Conservation (phyloP, 2,797 vertebrate genomes). For the Oryzias dopingdopingensis region DNA sequence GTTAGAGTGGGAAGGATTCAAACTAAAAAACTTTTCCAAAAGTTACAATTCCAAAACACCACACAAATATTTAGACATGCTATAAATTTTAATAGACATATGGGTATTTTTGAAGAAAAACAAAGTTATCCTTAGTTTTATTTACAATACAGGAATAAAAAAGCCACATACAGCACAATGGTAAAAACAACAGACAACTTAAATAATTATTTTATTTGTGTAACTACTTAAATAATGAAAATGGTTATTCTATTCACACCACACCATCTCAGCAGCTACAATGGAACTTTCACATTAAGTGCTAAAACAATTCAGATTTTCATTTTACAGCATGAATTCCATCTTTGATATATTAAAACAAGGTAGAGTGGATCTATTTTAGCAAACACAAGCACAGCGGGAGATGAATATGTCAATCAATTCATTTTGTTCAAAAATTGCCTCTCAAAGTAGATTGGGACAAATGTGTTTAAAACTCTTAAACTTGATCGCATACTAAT, state of each 20-base stretch:
- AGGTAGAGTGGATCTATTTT: constrained; percentile 67
- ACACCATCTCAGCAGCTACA: constrained; percentile 82
- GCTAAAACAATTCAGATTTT: constrained; percentile 78
- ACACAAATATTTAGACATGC: constrained; percentile 75
- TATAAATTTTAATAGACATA: constrained; percentile 87
- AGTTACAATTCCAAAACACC: constrained; percentile 15
- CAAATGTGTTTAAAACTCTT: constrained; percentile 23
- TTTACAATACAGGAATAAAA: constrained; percentile 83
- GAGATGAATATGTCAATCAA: constrained; percentile 40
- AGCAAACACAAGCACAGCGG: constrained; percentile 57
- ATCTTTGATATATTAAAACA: constrained; percentile 64
- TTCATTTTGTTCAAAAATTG: constrained; percentile 9
- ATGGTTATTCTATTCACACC: constrained; percentile 85
- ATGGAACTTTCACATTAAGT: constrained; percentile 89
- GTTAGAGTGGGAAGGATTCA: no score
- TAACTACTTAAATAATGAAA: constrained; percentile 87
- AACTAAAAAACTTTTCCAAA: not conserved
- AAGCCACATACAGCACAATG: constrained; percentile 82
- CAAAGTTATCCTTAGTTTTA: constrained; percentile 83
- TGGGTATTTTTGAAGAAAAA: constrained; percentile 83
- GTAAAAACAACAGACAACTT: constrained; percentile 83
- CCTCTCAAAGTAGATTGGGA: constrained; percentile 33
- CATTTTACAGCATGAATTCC: constrained; percentile 80
- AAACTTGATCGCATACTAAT: constrained; percentile 12
- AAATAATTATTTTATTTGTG: constrained; percentile 83